Evolutionary conservation across 2,113 vertebrate species (phyloP).

Genomic region (Nettapus auritus): DNA sequence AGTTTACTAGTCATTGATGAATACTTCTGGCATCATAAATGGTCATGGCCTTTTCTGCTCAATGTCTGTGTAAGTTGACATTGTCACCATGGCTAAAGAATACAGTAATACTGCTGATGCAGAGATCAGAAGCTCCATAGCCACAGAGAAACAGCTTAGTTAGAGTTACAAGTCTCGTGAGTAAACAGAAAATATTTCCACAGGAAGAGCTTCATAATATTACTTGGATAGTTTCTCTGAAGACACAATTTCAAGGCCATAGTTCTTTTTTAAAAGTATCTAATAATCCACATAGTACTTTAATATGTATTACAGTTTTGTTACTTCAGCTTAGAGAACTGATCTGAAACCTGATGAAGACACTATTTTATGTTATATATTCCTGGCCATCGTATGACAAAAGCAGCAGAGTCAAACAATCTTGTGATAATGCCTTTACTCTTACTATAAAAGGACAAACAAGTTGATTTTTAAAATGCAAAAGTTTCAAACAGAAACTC

Average conservation of each 20-base stretch:
- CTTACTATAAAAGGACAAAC: background rate
- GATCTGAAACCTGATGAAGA: background rate
- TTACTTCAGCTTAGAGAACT: background rate
- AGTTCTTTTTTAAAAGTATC: background rate
- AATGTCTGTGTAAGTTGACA: background rate
- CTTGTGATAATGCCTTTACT: background rate
- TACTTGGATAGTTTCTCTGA: conserved; percentile 12
- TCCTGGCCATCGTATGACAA: background rate
- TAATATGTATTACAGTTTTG: background rate
- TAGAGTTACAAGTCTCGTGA: background rate
- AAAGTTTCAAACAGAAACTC: background rate
- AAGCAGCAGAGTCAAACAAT: background rate
- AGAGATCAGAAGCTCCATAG: background rate
- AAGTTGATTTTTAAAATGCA: background rate
- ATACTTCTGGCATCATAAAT: background rate
- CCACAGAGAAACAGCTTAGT: background rate
- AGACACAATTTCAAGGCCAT: background rate
- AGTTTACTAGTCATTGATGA: background rate
- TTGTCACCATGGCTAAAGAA: background rate
- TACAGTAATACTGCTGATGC: background rate
- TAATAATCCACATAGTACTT: background rate
- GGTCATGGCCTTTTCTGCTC: background rate
- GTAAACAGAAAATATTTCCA: conserved; percentile 28
- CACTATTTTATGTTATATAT: background rate
- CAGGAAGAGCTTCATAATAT: background rate